Conservation (phyloP, 2,888 invertebrate genomes). For the Andricus quercusramuli region DNA sequence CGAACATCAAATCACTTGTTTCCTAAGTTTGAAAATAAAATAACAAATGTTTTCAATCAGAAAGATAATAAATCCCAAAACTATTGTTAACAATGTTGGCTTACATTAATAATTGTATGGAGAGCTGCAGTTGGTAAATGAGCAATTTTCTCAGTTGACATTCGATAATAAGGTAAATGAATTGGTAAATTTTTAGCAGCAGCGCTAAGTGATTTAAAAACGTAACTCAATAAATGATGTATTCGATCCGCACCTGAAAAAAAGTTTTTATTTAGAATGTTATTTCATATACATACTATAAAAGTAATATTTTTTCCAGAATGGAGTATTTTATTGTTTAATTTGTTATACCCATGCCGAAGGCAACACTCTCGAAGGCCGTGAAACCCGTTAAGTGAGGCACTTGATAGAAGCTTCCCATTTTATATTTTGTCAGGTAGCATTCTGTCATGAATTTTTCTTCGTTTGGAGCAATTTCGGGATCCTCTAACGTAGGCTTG, state of each 20-base stretch:
- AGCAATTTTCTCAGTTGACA: background rate
- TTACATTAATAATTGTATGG: background rate
- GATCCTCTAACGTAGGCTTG: too few species aligned
- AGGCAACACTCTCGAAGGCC: too few species aligned
- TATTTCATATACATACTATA: background rate
- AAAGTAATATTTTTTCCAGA: background rate
- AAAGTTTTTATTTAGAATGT: background rate
- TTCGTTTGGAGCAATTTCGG: too few species aligned
- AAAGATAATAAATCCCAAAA: too few species aligned
- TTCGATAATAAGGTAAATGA: background rate
- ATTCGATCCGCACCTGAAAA: background rate
- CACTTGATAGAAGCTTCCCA: slow-evolving; percentile 28
- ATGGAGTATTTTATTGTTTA: background rate
- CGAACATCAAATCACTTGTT: slow-evolving; percentile 46
- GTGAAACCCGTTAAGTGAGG: too few species aligned
- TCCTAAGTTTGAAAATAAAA: slow-evolving; percentile 35
- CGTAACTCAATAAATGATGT: background rate
- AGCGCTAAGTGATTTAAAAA: background rate
- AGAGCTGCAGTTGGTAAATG: background rate
- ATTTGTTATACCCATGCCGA: slow-evolving; percentile 43
- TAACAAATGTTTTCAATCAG: background rate
- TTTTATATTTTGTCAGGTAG: slow-evolving; percentile 76
- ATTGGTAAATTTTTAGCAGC: background rate
- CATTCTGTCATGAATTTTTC: slow-evolving; percentile 64
- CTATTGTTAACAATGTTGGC: too few species aligned